Base-by-base conservation (phyloP, 2,113 vertebrate genomes). In the Pseudonaja textilis region DNA sequence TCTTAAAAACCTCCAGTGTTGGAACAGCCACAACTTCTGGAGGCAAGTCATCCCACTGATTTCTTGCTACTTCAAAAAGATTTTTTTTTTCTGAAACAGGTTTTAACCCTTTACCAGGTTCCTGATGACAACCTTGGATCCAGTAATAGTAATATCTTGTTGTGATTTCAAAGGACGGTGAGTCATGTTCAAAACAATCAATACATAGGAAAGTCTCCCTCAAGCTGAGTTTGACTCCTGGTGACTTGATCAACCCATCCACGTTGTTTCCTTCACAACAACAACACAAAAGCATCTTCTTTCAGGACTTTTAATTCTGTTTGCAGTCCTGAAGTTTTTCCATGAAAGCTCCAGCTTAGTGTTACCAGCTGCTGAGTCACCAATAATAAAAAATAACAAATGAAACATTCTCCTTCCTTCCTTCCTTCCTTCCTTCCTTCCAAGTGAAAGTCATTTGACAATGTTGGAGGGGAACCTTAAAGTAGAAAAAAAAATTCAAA, bases 51-150 rank as follows among this genome's bases (percentile, higher is more conserved):
- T 64, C 29, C 61, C 3, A 59, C 6, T 22, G 45, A 39, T 26
- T 59, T 69, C 47, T 1, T 93, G 39, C 64, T 39, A 3, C 90
- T 95, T 87, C 90, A 92, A 92, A 95, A 94, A 54, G 90, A 64
- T 50, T 9, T 93, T 0, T 87, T 87, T 90, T 6, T 18, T 14
- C 4, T 12, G 20, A 26, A 14, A 0, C 45, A 52, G 87, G 25
- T 91, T 93, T 85, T 93, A 20, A 45, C 45, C 45, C 45, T 94
- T 94, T 42, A 92, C 74, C 94, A 89, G 93, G 25, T 6, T 92
- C 89, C 47, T 91, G 93, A 93, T 3, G 1, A n/a, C 88, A 94
- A 16, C 9, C 12, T 47, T 55, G 87, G 90, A 74, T 22, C 91
- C 96, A 95, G 5, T 88, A 10, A 54, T 0, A 95, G 6, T 88